Evolutionary conservation across 53 echinoderm and acorn worm genomes (phyloP), one percentile per base, ranked within the genome.

Genomic region (Echinometra lucunter): DNA sequence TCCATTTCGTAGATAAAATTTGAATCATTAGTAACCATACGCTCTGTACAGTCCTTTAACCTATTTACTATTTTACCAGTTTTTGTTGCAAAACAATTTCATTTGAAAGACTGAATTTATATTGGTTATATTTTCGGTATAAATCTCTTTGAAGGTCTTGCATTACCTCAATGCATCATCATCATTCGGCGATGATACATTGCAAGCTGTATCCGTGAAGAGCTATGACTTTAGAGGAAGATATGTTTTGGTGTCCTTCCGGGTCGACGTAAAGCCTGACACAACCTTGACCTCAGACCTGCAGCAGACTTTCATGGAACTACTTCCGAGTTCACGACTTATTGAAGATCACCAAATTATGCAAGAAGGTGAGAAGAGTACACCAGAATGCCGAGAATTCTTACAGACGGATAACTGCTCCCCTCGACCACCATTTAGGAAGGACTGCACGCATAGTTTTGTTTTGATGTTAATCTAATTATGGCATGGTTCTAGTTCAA

Each of bases 111-210:
- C 21, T 18, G 8, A 4, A 15, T n/a, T n/a, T n/a, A n/a, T n/a
- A n/a, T n/a, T n/a, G n/a, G n/a, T n/a, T n/a, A 21, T 63, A 21
- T 4, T 0, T 63, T 69, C 32, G 28, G 30, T 69, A 30, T 30
- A 8, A 69, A 69, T 30, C 78, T 70, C n/a, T 81, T 80, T 44
- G 40, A 81, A 85, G 85, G 85, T 85, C 30, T 85, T 85, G 3
- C 53, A 9, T 27, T 53, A 47, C 85, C 49, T 85, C 1, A 85
- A 53, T 37, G 30, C 30, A 28, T 85, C 85, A n/a, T 53, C 85
- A 45, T 2, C 9, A 13, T 30, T 85, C 4, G 19, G 30, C 0
- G 2, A 49, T 4, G 49, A 49, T 30, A 47, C 11, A 27, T 49
- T 85, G 3, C 53, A 49, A 40, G 85, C 49, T 85, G 85, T 85